Evolutionary conservation across 2,888 invertebrate species (phyloP), one percentile per base, ranked within the genome.

Genomic region (Phaonia tiefii): DNA sequence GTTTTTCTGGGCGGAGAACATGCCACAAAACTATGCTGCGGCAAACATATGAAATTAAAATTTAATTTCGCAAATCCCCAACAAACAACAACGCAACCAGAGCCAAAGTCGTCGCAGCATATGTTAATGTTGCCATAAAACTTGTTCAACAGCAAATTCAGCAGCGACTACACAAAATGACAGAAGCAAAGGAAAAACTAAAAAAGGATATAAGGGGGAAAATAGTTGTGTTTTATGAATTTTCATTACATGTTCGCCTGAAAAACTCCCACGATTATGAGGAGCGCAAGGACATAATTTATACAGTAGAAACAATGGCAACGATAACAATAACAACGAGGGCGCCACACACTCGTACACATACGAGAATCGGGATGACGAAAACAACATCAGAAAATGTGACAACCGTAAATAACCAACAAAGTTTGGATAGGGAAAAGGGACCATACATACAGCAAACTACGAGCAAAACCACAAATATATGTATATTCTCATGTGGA

Each of bases 21-120:
- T 81, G 54, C 54, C 69, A 37, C 74, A 78, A 78, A 80, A 80
- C 66, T 73, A 67, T 15, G 26, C 49, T 73, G 74, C 73, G 15
- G 63, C 56, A 66, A 83, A 56, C 80, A 73, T 69, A 80, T 81
- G 82, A 82, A 83, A 85, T 83, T 83, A 83, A 83, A 84, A 78
- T 85, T 83, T 82, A 83, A 85, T 84, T 83, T 83, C 56, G 58
- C 70, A 83, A 84, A 85, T 83, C 82, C 83, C 75, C 67, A 65
- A 58, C 65, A 74, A 31, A 76, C 70, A 66, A 65, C 66, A 51
- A 76, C 65, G 67, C 63, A 71, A 51, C 51, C 58, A 15, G 39
- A 71, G 46, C 60, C 44, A 65, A 60, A 77, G 70, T 51, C 58
- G 76, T 58, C 51, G 76, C 60, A 75, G 66, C 80, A 76, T 76